Evolutionary conservation across 2,113 vertebrate species (phyloP), one percentile per base, ranked within the genome.

Genomic region (Rhea americana): DNA sequence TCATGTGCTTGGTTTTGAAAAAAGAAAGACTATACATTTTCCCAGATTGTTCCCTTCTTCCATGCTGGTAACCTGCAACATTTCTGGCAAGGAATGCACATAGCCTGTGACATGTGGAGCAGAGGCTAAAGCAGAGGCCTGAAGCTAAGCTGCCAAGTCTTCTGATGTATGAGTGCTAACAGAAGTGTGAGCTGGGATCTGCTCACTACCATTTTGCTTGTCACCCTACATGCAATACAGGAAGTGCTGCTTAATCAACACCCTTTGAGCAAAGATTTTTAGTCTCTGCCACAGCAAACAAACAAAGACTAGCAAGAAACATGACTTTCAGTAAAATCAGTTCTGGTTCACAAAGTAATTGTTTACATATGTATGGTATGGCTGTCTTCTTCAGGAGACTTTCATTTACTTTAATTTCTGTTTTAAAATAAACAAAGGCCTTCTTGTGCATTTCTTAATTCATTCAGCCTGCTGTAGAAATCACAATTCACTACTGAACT

Each of bases 331-430:
- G 13, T 66, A 14, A 76, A 91, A 71, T 41, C n/a, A 90, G 20
- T 56, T 87, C 41, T 87, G 50, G 21, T 92, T 85, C 0, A 0
- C 53, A 15, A 91, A 80, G 13, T 45, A 48, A 61, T 30, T 63
- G 32, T 39, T 78, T 28, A 45, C 39, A 59, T 9, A 24, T 2
- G 7, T 15, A 53, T 9, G 20, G 32, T 58, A 55, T 0, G 0
- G 51, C 28, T 79, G 43, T 50, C 48, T 81, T 91, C 30, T 37
- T 9, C 1, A 4, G 30, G 22, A 68, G 70, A 61, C 28, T 56
- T 90, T 19, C 2, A 20, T 48, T 94, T 85, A 75, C 25, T 56
- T 58, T 14, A 50, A 43, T 55, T 53, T 13, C 81, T 28, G 11
- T 8, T 56, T 28, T 18, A 47, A 95, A 79, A 77, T 28, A 68